Conservation (phyloP, 1,140 invertebrate species). For the Acromyrmex charruanus region DNA sequence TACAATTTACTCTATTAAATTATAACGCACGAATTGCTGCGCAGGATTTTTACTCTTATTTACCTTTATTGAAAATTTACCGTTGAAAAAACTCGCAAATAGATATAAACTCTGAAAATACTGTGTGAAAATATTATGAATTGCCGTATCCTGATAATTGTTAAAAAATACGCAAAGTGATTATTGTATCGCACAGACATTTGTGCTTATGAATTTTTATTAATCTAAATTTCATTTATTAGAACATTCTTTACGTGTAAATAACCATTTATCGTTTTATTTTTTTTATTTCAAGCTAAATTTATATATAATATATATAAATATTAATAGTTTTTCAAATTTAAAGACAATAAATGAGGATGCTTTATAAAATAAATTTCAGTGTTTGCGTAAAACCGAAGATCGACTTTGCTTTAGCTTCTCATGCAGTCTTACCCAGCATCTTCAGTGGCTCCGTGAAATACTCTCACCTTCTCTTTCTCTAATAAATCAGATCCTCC, state of each 20-base stretch:
- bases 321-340: conserved; percentile 5
- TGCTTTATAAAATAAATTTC: background rate
- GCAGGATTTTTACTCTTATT: too few species aligned
- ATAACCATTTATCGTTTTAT: background rate
- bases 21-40: too few species aligned
- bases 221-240: background rate
- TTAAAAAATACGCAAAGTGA: background rate
- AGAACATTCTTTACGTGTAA: background rate
- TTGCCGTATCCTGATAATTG: background rate
- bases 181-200: background rate
- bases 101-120: background rate
- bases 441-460: conserved; percentile 27
- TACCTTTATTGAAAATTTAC: too few species aligned
- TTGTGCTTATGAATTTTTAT: background rate
- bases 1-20: too few species aligned
- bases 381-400: conserved; percentile 2
- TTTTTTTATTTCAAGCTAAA: background rate
- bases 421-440: conserved; percentile 6
- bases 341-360: background rate
- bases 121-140: background rate
- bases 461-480: conserved; percentile 12
- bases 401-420: conserved; percentile 6
- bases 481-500: conserved; percentile 47
- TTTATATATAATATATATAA: too few species aligned
- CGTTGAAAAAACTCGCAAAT: too few species aligned